Conservation (phyloP, 2,113 vertebrate genomes). For the Cebus imitator region DNA sequence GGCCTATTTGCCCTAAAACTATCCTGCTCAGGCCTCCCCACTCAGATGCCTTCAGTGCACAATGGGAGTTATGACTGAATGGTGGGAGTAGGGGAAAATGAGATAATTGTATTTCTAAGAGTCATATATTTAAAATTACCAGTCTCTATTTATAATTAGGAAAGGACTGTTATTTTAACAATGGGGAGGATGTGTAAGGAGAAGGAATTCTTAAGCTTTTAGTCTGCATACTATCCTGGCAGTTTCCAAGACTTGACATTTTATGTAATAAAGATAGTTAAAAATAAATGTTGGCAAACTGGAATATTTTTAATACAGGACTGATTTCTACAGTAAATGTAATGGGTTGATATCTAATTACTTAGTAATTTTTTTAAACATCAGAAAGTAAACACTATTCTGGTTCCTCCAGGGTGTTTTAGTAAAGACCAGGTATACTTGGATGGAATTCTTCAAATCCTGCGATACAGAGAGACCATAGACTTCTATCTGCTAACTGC, state of each 20-base stretch:
- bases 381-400: background rate
- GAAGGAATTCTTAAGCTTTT: background rate
- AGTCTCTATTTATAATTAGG: background rate
- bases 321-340: background rate
- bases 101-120: background rate
- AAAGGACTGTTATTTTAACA: background rate
- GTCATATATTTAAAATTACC: background rate
- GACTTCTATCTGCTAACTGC: conserved; percentile 93
- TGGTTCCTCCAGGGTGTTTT: conserved; percentile 90
- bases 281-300: background rate
- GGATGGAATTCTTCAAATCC: conserved; percentile 93
- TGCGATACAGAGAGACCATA: conserved; percentile 92
- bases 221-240: background rate
- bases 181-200: background rate
- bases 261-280: background rate
- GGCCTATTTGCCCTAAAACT: background rate
- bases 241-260: background rate
- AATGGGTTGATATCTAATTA: background rate
- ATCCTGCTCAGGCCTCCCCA: rapidly evolving
- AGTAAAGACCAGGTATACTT: conserved; percentile 97
- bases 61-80: background rate
- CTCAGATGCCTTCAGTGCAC: too few species aligned
- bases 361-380: background rate
- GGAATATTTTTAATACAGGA: background rate
- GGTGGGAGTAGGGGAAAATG: background rate